Evolutionary conservation across 1,140 invertebrate genomes (phyloP).

Genomic region (Drosophila gunungcola): DNA sequence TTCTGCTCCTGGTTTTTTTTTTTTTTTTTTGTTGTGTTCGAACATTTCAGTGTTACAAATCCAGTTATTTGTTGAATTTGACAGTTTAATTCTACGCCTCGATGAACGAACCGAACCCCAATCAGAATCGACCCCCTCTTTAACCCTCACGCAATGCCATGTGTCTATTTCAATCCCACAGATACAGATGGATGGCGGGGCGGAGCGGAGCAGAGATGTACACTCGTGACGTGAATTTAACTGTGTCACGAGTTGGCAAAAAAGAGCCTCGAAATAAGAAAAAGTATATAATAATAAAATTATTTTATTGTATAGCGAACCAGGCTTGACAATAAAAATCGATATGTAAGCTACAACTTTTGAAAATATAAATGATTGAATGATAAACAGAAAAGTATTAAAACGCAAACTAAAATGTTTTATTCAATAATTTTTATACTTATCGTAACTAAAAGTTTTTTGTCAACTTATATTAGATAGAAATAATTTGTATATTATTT

Average conservation of each 20-base stretch:
- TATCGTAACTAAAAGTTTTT: too few relatives aligned
- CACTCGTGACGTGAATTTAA: not conserved
- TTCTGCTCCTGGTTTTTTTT: not conserved
- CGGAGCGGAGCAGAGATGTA: not conserved
- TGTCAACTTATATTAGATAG: too few relatives aligned
- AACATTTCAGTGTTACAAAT: slow-evolving; percentile 56
- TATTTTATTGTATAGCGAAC: too few relatives aligned
- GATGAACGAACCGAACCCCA: slow-evolving; percentile 53
- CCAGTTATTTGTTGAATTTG: slow-evolving; percentile 82
- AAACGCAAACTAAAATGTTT: too few relatives aligned
- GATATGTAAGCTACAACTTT: too few relatives aligned
- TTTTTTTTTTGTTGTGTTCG: not conserved
- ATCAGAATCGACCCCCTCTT: slow-evolving; percentile 17
- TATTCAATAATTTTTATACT: too few relatives aligned
- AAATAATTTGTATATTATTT: too few relatives aligned
- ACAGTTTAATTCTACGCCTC: slow-evolving; percentile 84
- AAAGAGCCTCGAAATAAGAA: too few relatives aligned
- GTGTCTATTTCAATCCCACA: slow-evolving; percentile 64
- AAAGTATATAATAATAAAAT: too few relatives aligned
- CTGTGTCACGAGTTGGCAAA: not conserved
- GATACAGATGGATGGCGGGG: slow-evolving; percentile 13
- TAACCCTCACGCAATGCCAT: slow-evolving; percentile 44
- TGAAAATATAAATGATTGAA: too few relatives aligned
- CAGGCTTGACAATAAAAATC: too few relatives aligned
- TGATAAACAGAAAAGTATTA: too few relatives aligned